Percentiles rank a stretch among this genome's conserved stretches.
phyloP scores from a whole-genome alignment of 2,113 vertebrate species.

The Esox niger region DNA sequence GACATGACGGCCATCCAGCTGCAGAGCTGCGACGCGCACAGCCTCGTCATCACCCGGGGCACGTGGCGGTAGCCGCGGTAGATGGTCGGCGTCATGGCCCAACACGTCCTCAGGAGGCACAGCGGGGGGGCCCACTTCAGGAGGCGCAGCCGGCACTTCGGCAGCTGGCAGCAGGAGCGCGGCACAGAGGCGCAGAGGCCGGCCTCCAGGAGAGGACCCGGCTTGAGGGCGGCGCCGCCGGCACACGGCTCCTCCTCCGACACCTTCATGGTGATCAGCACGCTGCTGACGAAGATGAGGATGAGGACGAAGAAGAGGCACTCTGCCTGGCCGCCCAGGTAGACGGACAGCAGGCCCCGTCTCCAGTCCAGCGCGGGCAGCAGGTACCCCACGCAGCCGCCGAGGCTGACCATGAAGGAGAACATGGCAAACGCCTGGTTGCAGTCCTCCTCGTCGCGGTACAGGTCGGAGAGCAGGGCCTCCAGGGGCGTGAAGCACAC shows the following conservation, averaged over 20 bases:
- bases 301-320: constrained; percentile 76
- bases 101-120: constrained; percentile 71
- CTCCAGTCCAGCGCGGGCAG: constrained; percentile 76
- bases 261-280: constrained; percentile 76
- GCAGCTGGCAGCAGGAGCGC: constrained; percentile 59
- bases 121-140: constrained; percentile 63
- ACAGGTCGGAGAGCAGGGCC: constrained; percentile 76
- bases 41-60: constrained; percentile 71
- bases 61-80: constrained; percentile 77
- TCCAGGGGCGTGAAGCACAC: constrained; percentile 78
- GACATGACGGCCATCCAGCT: constrained; percentile 81
- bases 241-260: constrained; percentile 57
- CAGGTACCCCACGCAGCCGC: constrained; percentile 76
- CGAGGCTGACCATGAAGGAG: constrained; percentile 79
- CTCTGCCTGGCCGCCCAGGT: constrained; percentile 73
- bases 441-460: constrained; percentile 70
- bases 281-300: constrained; percentile 71
- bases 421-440: constrained; percentile 77
- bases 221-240: constrained; percentile 5
- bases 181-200: constrained; percentile 47
- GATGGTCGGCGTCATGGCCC: constrained; percentile 73
- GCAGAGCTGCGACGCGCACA: constrained; percentile 77
- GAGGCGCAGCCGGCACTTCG: constrained; percentile 62
- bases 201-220: constrained; percentile 35
- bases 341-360: constrained; percentile 60